These are phyloP conservation scores for Crotophaga sulcirostris DNA, from an alignment of 2,113 vertebrate genomes.

Conservation along the genomic window DNA sequence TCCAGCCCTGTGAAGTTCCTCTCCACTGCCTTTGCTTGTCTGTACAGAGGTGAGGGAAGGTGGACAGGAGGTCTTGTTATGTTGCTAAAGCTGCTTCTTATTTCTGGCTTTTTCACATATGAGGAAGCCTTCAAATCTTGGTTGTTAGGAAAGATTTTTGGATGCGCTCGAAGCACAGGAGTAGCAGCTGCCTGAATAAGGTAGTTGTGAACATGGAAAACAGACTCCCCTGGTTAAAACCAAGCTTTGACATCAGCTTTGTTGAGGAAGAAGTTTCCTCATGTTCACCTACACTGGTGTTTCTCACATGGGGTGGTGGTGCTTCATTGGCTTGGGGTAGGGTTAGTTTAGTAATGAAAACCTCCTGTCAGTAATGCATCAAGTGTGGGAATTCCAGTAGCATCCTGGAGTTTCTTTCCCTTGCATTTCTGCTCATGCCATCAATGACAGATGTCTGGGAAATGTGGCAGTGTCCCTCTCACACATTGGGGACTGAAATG, in stretches of 20 bases:
- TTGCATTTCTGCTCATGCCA: slow-evolving; percentile 60
- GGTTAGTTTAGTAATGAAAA: not conserved
- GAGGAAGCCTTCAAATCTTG: not conserved
- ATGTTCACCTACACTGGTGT: not conserved
- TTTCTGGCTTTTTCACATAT: not conserved
- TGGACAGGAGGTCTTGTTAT: not conserved
- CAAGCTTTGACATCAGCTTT: not conserved
- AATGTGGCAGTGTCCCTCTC: slow-evolving; percentile 72
- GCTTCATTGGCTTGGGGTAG: not conserved
- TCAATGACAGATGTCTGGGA: slow-evolving; percentile 70
- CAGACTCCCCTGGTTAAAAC: not conserved
- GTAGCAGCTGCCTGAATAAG: not conserved
- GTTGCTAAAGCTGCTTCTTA: not conserved
- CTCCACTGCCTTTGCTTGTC: not conserved
- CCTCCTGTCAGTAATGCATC: not conserved
- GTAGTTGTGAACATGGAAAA: not conserved
- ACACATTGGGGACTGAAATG: slow-evolving; percentile 68
- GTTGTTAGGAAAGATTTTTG: not conserved
- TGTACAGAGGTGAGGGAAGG: not conserved
- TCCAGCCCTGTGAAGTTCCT: not conserved
- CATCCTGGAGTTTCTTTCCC: not conserved
- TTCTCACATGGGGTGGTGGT: not conserved
- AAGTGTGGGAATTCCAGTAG: not conserved
- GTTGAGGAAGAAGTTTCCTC: not conserved
- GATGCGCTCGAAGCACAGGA: not conserved